These are phyloP conservation scores for Syngnathus floridae DNA, from an alignment of 2,113 vertebrate genomes.

Conservation along the genomic window DNA sequence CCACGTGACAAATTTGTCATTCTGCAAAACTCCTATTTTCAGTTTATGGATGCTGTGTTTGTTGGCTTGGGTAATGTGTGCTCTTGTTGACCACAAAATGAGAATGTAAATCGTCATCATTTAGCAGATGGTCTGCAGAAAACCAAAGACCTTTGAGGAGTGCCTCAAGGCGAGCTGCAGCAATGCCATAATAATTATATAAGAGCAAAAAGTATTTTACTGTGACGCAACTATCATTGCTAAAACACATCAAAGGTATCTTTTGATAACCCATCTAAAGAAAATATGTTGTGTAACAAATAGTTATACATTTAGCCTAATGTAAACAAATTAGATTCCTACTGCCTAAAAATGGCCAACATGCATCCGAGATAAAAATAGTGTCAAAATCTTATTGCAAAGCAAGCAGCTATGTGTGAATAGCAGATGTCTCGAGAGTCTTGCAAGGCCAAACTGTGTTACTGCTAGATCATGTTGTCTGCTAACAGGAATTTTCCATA, in stretches of 20 bases:
- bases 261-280: background rate
- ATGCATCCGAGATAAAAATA: constrained; percentile 24
- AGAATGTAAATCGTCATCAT: constrained; percentile 7
- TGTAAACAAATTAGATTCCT: background rate
- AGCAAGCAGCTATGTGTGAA: constrained; percentile 37
- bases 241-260: background rate
- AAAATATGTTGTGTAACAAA: background rate
- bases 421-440: constrained; percentile 39
- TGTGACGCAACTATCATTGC: background rate
- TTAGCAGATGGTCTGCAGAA: constrained; percentile 21
- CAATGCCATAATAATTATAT: constrained; percentile 3
- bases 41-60: constrained; percentile 1
- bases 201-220: background rate
- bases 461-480: constrained; percentile 23
- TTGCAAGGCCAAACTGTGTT: constrained; percentile 35
- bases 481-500: constrained; percentile 34
- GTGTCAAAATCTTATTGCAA: constrained; percentile 17
- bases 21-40: constrained; percentile 2
- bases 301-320: background rate
- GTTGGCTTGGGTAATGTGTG: background rate
- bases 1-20: constrained; percentile 2
- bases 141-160: constrained; percentile 4
- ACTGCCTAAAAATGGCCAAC: constrained; percentile 5
- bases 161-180: constrained; percentile 12
- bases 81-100: constrained; percentile 10